Conservation (phyloP, 1,140 invertebrate species). For the Caenorhabditis elegans region DNA sequence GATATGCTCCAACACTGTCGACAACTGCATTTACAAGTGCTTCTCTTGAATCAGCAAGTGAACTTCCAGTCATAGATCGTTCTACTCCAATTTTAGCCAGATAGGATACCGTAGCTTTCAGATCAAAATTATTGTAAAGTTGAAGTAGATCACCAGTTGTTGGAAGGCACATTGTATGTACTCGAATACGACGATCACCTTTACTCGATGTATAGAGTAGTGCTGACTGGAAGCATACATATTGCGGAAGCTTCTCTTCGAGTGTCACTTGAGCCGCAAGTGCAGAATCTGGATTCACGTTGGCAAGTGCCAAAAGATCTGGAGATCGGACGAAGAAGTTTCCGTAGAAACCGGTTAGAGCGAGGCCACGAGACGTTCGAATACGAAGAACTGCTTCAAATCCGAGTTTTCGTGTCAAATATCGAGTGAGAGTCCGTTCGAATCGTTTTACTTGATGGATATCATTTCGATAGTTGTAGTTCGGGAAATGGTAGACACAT, state of each 20-base stretch:
- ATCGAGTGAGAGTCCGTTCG: conserved; percentile 79
- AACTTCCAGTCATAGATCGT: conserved; percentile 78
- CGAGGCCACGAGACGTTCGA: conserved; percentile 80
- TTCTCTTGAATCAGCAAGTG: conserved; percentile 85
- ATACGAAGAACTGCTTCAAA: conserved; percentile 98
- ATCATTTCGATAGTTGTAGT: conserved; percentile 75
- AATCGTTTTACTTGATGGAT: conserved; percentile 74
- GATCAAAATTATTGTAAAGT: conserved; percentile 86
- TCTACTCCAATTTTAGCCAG: conserved; percentile 76
- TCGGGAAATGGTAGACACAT: conserved; percentile 86
- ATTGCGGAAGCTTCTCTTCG: conserved; percentile 71
- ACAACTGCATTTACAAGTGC: conserved; percentile 91
- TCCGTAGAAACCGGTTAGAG: conserved; percentile 97
- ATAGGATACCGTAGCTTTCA: conserved; percentile 87
- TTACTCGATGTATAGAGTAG: conserved; percentile 95
- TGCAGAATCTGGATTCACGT: conserved; percentile 94
- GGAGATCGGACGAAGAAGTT: conserved; percentile 98
- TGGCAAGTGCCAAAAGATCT: conserved; percentile 90
- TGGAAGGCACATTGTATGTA: conserved; percentile 92
- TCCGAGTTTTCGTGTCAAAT: conserved; percentile 92
- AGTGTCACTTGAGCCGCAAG: conserved; percentile 88
- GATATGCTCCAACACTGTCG: conserved; percentile 83
- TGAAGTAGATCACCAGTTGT: conserved; percentile 81
- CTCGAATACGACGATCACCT: conserved; percentile 93
- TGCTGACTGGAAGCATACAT: conserved; percentile 94